These are phyloP conservation scores for Lithodes maja DNA, from an alignment of 2,888 invertebrate genomes.

Conservation along the genomic window DNA sequence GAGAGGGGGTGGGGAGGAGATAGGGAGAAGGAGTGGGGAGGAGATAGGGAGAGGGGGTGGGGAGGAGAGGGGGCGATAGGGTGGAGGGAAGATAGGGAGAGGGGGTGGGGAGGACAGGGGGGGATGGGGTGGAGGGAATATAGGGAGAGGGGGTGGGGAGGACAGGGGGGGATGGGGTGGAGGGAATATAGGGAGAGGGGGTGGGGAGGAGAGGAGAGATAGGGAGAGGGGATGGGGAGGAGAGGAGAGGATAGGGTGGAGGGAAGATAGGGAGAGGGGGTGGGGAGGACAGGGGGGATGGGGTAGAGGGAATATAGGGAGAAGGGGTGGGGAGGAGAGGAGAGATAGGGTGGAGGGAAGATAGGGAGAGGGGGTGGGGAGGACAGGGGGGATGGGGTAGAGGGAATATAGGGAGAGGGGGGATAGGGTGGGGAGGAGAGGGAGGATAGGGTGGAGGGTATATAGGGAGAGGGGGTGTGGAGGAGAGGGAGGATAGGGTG, in stretches of 20 bases:
- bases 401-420: not conserved
- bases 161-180: not conserved
- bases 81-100: not conserved
- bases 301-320: not conserved
- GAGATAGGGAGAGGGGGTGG: not conserved
- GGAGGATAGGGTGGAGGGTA: not conserved
- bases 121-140: not conserved
- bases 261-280: not conserved
- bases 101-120: not conserved
- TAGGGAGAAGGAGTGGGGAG: not conserved
- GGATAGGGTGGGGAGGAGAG: not conserved
- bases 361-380: not conserved
- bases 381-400: not conserved
- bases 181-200: not conserved
- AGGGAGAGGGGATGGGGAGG: not conserved
- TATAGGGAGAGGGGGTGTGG: not conserved
- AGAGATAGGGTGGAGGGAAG: not conserved
- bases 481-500: no score
- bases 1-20: not conserved
- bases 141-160: not conserved
- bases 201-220: not conserved
- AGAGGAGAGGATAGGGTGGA: not conserved
- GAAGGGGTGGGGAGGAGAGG: not conserved
- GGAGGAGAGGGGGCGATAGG: not conserved
- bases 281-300: not conserved